phyloP scores from a whole-genome alignment of 1,140 invertebrate genomes.

The Eufriesea mexicana region DNA sequence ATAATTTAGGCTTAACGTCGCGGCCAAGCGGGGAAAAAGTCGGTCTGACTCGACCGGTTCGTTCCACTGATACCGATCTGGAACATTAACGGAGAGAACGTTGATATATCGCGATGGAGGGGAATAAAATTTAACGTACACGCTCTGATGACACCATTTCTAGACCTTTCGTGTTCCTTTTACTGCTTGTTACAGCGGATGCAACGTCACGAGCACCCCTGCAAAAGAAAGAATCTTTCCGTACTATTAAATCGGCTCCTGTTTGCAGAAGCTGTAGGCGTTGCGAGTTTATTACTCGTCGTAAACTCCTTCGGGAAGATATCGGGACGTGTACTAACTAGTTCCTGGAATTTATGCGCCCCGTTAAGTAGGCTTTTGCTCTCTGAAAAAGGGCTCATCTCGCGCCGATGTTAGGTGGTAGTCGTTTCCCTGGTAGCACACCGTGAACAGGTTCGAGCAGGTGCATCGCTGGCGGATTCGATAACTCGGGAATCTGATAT shows the following conservation, averaged over 20 bases:
- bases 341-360: conserved; percentile 31
- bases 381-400: not conserved
- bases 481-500: not conserved
- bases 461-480: too few relatives aligned
- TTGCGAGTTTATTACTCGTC: conserved; percentile 26
- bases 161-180: not conserved
- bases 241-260: not conserved
- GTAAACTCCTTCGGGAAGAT: conserved; percentile 13
- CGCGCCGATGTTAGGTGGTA: not conserved
- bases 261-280: conserved; percentile 25
- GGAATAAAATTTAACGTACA: conserved; percentile 12
- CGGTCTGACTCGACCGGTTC: not conserved
- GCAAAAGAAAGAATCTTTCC: not conserved
- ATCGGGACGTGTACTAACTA: conserved; percentile 7
- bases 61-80: not conserved
- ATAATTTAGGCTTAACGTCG: not conserved
- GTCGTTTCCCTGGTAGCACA: not conserved
- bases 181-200: conserved; percentile 18
- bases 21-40: too few relatives aligned
- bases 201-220: not conserved
- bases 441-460: too few relatives aligned
- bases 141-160: not conserved
- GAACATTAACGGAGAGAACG: not conserved
- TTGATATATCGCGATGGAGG: not conserved
- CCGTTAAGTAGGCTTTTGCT: conserved; percentile 18